phyloP scores from a whole-genome alignment of 1,140 invertebrate genomes.

The Radopholus similis region DNA sequence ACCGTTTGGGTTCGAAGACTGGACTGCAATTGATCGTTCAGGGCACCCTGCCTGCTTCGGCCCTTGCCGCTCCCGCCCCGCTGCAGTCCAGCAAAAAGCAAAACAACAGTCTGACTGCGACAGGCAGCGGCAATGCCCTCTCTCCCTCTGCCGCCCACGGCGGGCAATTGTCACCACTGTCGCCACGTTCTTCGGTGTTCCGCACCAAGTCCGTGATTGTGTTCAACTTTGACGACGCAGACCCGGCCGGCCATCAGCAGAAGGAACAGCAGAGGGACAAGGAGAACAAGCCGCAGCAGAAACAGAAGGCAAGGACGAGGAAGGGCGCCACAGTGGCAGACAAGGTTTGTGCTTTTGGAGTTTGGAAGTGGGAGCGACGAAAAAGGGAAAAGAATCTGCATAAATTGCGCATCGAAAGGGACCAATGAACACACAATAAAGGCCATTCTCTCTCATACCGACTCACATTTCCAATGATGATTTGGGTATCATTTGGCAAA shows the following conservation, averaged over 20 bases:
- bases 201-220: constrained; percentile 17
- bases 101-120: constrained; percentile 2
- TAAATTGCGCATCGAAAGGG: too few relatives aligned
- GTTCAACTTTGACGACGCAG: constrained; percentile 5
- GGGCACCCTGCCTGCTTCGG: not conserved
- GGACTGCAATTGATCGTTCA: not conserved
- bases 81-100: not conserved
- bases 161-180: not conserved
- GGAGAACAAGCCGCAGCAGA: not conserved
- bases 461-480: too few relatives aligned
- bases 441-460: too few relatives aligned
- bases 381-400: not conserved
- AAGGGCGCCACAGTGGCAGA: not conserved
- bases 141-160: too few relatives aligned
- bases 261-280: not conserved
- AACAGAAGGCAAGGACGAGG: not conserved
- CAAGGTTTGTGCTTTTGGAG: not conserved
- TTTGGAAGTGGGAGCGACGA: not conserved
- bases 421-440: too few relatives aligned
- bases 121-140: too few relatives aligned
- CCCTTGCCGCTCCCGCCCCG: not conserved
- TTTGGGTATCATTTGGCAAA: too few relatives aligned
- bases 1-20: not conserved
- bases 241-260: not conserved
- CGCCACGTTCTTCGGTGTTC: constrained; percentile 5